Conservation (phyloP, 2,888 invertebrate genomes). For the Petrophora chlorosata region DNA sequence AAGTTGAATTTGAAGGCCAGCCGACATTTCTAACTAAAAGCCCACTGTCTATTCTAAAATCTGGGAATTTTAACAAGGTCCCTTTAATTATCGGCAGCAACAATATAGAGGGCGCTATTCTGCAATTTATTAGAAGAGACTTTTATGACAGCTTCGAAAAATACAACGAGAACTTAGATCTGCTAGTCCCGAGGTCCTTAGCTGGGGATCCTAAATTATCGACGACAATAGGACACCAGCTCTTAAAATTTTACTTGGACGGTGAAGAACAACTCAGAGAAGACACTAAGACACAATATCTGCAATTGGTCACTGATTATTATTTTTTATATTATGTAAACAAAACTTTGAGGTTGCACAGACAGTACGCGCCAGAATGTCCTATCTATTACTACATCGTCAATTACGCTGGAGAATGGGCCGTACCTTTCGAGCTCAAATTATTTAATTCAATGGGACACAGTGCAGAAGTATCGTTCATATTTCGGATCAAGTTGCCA, state of each 20-base stretch:
- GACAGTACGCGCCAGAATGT: slow-evolving; percentile 56
- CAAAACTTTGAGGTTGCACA: slow-evolving; percentile 66
- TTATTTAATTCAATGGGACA: slow-evolving; percentile 67
- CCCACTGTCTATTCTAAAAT: slow-evolving; percentile 64
- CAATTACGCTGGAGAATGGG: slow-evolving; percentile 68
- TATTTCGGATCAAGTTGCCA: slow-evolving; percentile 59
- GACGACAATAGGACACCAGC: slow-evolving; percentile 60
- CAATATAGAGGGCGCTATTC: slow-evolving; percentile 62
- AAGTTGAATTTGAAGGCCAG: slow-evolving; percentile 72
- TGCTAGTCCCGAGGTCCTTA: slow-evolving; percentile 64
- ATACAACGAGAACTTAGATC: slow-evolving; percentile 57
- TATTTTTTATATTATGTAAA: slow-evolving; percentile 71
- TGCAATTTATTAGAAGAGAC: slow-evolving; percentile 53
- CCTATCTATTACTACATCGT: slow-evolving; percentile 72
- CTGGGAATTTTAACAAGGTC: slow-evolving; percentile 71
- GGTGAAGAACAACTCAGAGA: slow-evolving; percentile 58
- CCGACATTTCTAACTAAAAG: slow-evolving; percentile 69
- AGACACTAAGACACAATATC: slow-evolving; percentile 63
- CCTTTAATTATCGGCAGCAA: slow-evolving; percentile 75
- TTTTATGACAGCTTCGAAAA: slow-evolving; percentile 64
- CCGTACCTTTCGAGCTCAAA: slow-evolving; percentile 51
- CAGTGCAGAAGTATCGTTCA: slow-evolving; percentile 66
- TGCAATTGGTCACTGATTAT: slow-evolving; percentile 71
- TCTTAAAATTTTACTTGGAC: slow-evolving; percentile 68
- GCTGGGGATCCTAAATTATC: slow-evolving; percentile 50